Evolutionary conservation across 2,113 vertebrate species (phyloP), one percentile per base, ranked within the genome.

Genomic region (Oxyruncus cristatus): DNA sequence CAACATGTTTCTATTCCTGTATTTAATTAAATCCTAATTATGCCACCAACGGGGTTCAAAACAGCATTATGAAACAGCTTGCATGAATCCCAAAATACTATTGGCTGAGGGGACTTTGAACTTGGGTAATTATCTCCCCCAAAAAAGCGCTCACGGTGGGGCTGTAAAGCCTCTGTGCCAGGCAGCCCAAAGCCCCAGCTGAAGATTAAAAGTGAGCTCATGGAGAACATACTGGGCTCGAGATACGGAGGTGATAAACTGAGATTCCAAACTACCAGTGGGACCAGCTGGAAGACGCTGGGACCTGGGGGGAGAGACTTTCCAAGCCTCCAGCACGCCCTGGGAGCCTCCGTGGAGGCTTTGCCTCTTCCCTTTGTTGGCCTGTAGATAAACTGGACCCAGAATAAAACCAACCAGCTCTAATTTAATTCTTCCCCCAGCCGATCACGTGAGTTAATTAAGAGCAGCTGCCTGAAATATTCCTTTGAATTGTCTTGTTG

Each of bases 31-130:
- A 87, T 77, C 90, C 71, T 91, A 82, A 96, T 93, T 78, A 96
- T 80, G 89, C 97, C 85, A 73, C 95, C 97, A 96, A 97, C 72
- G 49, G 95, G 70, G 95, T 97, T 97, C 96, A 97, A 97, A 97
- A 96, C 96, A 2, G 76, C 68, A 19, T 96, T 97, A 97, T 97
- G 96, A 97, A 96, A 97, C 96, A 96, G 96, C 93, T 96, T 53
- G 56, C 93, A 95, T 92, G 94, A 88, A 91, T 86, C 71, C 88
- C 83, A 71, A 92, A 61, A 53, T 88, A 14, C 5, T 80, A 96
- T 97, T 97, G 96, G 97, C 88, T 88, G 90, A 79, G 62, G 20
- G 74, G 86, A 76, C 95, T 97, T 97, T 97, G 96, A 97, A 95
- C 93, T 94, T 1, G 0, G 81, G 84, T 53, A 94, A 95, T 96